Conservation (phyloP, 1,140 invertebrate species). For the Halictus rubicundus region DNA sequence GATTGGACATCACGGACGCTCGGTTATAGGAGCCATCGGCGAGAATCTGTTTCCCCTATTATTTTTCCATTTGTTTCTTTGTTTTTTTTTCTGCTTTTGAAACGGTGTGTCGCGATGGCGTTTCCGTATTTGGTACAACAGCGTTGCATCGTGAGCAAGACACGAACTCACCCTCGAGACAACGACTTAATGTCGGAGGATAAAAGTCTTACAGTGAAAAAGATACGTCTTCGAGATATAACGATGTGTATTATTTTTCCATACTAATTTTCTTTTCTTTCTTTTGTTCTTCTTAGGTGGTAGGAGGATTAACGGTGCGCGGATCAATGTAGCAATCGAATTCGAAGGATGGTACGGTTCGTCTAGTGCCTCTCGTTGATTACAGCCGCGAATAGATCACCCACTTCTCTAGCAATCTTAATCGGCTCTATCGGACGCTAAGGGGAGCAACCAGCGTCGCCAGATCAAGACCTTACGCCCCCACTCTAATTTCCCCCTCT, state of each 20-base stretch:
- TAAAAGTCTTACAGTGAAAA: constrained; percentile 7
- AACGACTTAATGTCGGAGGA: constrained; percentile 16
- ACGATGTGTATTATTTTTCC: too few relatives aligned
- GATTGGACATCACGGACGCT: constrained; percentile 52
- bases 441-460: too few relatives aligned
- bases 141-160: neutral
- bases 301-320: neutral
- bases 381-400: constrained; percentile 27
- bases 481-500: too few relatives aligned
- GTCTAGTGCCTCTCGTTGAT: constrained; percentile 15
- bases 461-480: too few relatives aligned
- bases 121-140: neutral
- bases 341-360: neutral
- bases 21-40: constrained; percentile 1
- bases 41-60: neutral
- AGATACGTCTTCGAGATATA: neutral
- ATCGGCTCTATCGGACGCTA: constrained; percentile 17
- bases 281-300: too few relatives aligned
- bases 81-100: neutral
- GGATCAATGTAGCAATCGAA: neutral
- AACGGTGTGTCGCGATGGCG: neutral
- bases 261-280: neutral
- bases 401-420: constrained; percentile 4
- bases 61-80: neutral
- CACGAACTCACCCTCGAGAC: neutral